phyloP scores from a whole-genome alignment of 2,888 invertebrate genomes.

The Cephonodes hylas region DNA sequence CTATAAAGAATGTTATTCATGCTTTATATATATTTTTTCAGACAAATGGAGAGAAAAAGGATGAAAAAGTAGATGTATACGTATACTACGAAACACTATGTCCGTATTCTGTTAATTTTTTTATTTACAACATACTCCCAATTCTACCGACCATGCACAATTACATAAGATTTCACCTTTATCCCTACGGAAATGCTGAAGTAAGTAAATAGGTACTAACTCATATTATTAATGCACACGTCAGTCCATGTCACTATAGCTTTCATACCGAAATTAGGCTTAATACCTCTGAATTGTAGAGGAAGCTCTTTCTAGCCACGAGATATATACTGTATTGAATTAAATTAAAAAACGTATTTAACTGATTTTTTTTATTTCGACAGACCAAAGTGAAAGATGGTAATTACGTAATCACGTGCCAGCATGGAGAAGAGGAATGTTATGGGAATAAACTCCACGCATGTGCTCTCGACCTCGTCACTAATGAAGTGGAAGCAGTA shows the following conservation, averaged over 20 bases:
- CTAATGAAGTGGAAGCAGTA: conserved; percentile 71
- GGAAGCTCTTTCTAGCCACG: too few species aligned
- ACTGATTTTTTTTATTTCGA: too few species aligned
- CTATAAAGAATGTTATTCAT: too few species aligned
- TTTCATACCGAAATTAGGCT: too few species aligned
- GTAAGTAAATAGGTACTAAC: conserved; percentile 58
- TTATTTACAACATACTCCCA: conserved; percentile 83
- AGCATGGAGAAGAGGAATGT: conserved; percentile 87
- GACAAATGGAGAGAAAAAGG: neutral
- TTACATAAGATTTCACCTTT: conserved; percentile 82
- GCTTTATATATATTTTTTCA: neutral
- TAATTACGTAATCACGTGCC: conserved; percentile 82
- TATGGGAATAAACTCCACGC: conserved; percentile 89
- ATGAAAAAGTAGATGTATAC: conserved; percentile 27
- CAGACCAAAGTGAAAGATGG: conserved; percentile 32
- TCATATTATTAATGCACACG: too few species aligned
- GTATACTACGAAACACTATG: conserved; percentile 89
- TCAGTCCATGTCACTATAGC: too few species aligned
- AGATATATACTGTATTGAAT: too few species aligned
- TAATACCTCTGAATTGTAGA: too few species aligned
- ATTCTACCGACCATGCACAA: conserved; percentile 80
- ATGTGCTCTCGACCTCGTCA: conserved; percentile 78
- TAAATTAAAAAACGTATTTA: too few species aligned
- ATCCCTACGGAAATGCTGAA: conserved; percentile 91
- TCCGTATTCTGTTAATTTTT: conserved; percentile 87